phyloP scores from a whole-genome alignment of 1,140 invertebrate genomes.

The Drosophila orosa region DNA sequence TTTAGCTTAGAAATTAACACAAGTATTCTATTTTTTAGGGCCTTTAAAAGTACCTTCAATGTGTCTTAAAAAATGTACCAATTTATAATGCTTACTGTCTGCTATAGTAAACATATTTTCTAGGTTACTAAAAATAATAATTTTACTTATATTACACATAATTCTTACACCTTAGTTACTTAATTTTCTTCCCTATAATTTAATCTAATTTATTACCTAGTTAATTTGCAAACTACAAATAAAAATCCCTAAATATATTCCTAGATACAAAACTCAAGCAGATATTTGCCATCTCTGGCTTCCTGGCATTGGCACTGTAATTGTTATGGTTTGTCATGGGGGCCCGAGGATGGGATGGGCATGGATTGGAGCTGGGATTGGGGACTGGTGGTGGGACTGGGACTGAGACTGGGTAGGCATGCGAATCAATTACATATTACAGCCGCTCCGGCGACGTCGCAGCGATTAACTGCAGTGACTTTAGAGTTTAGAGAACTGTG shows the following conservation, averaged over 20 bases:
- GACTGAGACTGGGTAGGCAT: conserved; percentile 38
- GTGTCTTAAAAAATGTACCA: background rate
- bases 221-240: background rate
- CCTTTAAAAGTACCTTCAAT: background rate
- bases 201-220: background rate
- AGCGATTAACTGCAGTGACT: conserved; percentile 81
- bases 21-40: background rate
- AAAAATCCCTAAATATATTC: background rate
- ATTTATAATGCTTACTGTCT: background rate
- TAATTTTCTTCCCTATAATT: background rate
- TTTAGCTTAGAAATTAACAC: background rate
- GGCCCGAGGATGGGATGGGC: conserved; percentile 23
- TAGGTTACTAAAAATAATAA: background rate
- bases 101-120: background rate
- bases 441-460: conserved; percentile 55
- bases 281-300: conserved; percentile 24
- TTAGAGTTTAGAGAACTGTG: conserved; percentile 68
- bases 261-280: background rate
- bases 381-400: background rate
- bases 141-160: background rate
- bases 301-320: conserved; percentile 58
- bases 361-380: conserved; percentile 13
- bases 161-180: background rate
- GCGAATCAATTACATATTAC: conserved; percentile 80
- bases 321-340: conserved; percentile 73